Evolutionary conservation across 1,140 invertebrate genomes (phyloP).

Genomic region (Drepana arcuata): DNA sequence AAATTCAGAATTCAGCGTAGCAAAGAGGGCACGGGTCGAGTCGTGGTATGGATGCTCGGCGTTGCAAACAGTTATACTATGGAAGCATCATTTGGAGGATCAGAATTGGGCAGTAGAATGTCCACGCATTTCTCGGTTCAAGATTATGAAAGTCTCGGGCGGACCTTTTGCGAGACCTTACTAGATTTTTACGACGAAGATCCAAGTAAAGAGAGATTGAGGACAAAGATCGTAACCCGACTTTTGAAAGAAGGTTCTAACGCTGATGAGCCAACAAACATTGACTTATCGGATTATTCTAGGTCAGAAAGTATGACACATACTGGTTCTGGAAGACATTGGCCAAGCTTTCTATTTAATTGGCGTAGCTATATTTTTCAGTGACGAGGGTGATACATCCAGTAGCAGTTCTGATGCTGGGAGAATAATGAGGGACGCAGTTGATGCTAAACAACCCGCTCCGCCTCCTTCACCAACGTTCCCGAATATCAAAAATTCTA

Average conservation of each 20-base stretch:
- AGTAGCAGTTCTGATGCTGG: constrained; percentile 73
- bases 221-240: constrained; percentile 84
- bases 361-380: too few relatives aligned
- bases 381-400: constrained; percentile 84
- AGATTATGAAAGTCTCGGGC: constrained; percentile 82
- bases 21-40: constrained; percentile 93
- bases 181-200: constrained; percentile 92
- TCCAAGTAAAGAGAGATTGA: constrained; percentile 85
- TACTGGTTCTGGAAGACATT: too few relatives aligned
- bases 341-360: too few relatives aligned
- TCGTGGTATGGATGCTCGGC: constrained; percentile 95
- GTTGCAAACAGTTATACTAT: constrained; percentile 95
- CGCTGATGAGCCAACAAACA: constrained; percentile 89
- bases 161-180: constrained; percentile 92
- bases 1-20: constrained; percentile 93
- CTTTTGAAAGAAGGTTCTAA: constrained; percentile 87
- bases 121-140: constrained; percentile 89
- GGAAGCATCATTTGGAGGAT: constrained; percentile 94
- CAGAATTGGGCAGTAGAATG: constrained; percentile 82
- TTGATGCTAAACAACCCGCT: constrained; percentile 29
- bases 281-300: constrained; percentile 87
- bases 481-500: constrained; percentile 32
- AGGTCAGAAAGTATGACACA: constrained; percentile 77
- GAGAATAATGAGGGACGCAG: constrained; percentile 28
- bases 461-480: constrained; percentile 60